Base-by-base conservation (phyloP, 2,797 vertebrate species). In the Argya squamiceps region DNA sequence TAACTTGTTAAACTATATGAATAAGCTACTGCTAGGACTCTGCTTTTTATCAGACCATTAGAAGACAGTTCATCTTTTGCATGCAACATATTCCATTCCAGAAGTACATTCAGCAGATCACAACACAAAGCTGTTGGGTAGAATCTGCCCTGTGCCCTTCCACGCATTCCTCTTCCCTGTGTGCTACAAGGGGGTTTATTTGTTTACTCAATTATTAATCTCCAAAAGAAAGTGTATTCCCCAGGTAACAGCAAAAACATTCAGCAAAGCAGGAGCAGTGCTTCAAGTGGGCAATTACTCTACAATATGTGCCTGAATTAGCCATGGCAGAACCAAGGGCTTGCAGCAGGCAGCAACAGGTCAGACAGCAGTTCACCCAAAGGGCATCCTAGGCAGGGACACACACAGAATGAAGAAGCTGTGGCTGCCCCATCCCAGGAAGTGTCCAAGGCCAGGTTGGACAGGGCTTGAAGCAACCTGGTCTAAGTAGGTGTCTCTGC, bases 41-140 rank as follows among this genome's bases (percentile, higher is more conserved):
- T 96, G 92, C 76, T 96, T 88, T 91, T 81, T 53, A 55, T 90
- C 88, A 75, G 58, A 12, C 53, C 43, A 56, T 32, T 44, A 83
- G 55, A 90, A 49, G 21, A 81, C 43, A 64, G 56, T 27, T 21
- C 29, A 4, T 63, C 55, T 52, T 81, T 53, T 67, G 86, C 77
- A 83, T 0, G 20, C 55, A 92, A 62, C 39, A 22, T 2, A 9
- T 32, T 74, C 50, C 43, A 43, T 44, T 65, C 19, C 82, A 83
- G 4, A 68, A 78, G 15, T 2, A 49, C 19, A 20, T 52, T 85
- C 73, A 30, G 74, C 55, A 84, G 39, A 36, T 10, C 49, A 19
- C 6, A 84, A 68, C 20, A 23, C 29, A n/a, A 53, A 70, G 47
- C 68, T 71, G 26, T 6, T 12, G 26, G 55, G 49, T 6, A 63